Evolutionary conservation across 2,888 invertebrate species (phyloP), one percentile per base, ranked within the genome.

Genomic region (Catocala nupta): DNA sequence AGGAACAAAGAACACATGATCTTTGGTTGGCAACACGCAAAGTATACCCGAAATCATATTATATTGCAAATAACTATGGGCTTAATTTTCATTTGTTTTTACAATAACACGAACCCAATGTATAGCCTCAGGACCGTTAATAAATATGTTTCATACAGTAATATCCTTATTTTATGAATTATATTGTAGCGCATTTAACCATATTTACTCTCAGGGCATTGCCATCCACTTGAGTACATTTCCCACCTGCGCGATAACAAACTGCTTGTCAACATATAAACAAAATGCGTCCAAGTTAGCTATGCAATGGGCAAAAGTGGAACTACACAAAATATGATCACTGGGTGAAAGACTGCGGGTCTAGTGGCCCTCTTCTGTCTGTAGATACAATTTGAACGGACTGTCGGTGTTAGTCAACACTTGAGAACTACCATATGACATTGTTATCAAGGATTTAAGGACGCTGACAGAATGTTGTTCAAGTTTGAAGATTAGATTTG

Each of bases 191-290:
- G 25, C 36, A 8, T 9, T 39, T 7, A 5, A 39, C 36, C 6
- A 39, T 45, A 45, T 45, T 45, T 45, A 45, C 13, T 62, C 16
- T 13, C 50, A 55, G 63, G 66, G 12, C 65, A 72, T 48, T 66
- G 59, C 51, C 74, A 55, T 42, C 39, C 55, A 63, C 62, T 65
- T 48, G 50, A 65, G 49, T n/a, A 9, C 33, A 42, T 42, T 53
- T 50, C 60, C 13, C 52, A 7, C 44, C n/a, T 51, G 49, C 5
- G 33, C 25, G 71, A 73, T 73, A 70, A 47, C 47, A 7, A 70
- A 52, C 52, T 43, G 0, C 13, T 5, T 25, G 9, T 54, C 63
- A 65, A 70, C 45, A 65, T 4, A 12, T 8, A 25, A 16, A 47
- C 8, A 39, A 16, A 8, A 16, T 9, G 3, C 8, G 1, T 1